phyloP scores from a whole-genome alignment of 2,888 invertebrate genomes.

The Cerastis leucographa region DNA sequence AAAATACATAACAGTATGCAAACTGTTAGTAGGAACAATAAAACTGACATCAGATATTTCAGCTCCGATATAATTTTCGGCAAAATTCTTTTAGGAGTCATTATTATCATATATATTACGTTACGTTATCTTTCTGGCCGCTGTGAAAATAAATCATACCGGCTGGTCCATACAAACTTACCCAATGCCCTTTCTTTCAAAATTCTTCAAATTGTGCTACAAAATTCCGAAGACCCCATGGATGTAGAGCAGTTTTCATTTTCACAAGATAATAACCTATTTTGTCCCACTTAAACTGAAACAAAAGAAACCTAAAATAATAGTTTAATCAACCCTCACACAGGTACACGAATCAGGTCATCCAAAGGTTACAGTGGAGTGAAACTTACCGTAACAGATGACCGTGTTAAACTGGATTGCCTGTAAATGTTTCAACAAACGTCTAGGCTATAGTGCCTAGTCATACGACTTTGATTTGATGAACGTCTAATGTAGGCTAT shows the following conservation, averaged over 20 bases:
- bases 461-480: neutral
- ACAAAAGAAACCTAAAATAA: conserved; percentile 17
- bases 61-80: too few relatives aligned
- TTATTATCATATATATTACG: too few relatives aligned
- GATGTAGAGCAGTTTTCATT: neutral
- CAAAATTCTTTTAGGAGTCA: too few relatives aligned
- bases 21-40: too few relatives aligned
- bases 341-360: conserved; percentile 40
- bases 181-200: too few relatives aligned
- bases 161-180: too few relatives aligned
- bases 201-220: neutral
- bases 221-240: neutral
- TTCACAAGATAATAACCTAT: neutral
- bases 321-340: conserved; percentile 42
- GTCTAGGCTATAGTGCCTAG: neutral
- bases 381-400: conserved; percentile 38
- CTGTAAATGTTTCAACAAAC: conserved; percentile 28
- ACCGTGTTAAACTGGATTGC: conserved; percentile 48
- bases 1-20: too few relatives aligned
- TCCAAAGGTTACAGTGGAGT: conserved; percentile 38
- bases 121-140: too few relatives aligned
- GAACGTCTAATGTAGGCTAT: neutral
- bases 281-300: neutral
- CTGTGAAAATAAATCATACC: too few relatives aligned
- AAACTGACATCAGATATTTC: too few relatives aligned